phyloP scores from a whole-genome alignment of 2,797 vertebrate genomes.

The Phrynocephalus guinanensis region DNA sequence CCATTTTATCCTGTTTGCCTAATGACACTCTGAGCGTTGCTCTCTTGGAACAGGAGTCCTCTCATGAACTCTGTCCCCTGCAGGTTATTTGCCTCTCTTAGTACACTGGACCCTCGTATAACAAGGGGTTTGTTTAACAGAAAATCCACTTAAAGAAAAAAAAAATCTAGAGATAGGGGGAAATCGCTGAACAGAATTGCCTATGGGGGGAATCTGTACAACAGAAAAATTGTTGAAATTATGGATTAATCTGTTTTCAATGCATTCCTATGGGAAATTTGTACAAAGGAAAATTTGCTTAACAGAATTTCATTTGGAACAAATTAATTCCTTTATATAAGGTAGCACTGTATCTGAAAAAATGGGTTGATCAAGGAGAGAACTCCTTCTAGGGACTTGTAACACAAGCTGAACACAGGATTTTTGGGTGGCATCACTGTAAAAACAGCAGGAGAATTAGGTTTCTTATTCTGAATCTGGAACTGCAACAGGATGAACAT shows the following conservation, averaged over 20 bases:
- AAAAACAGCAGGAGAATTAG: not conserved
- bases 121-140: no score
- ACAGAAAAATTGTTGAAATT: no score
- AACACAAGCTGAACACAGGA: not conserved
- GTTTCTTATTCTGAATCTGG: not conserved
- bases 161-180: no score
- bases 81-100: not conserved
- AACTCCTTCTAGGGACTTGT: not conserved
- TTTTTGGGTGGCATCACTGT: not conserved
- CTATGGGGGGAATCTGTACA: no score
- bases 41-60: not conserved
- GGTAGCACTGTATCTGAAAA: not conserved
- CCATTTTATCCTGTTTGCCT: not conserved
- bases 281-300: no score
- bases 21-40: not conserved
- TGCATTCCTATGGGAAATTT: no score
- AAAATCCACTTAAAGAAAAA: no score
- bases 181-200: no score
- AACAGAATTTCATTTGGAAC: no score
- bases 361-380: no score
- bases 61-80: not conserved
- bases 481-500: not conserved
- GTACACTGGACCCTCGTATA: not conserved
- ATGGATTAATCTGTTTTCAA: no score
- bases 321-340: no score